These are phyloP conservation scores for Argentina silus DNA, from an alignment of 2,797 vertebrate species.

Conservation along the genomic window DNA sequence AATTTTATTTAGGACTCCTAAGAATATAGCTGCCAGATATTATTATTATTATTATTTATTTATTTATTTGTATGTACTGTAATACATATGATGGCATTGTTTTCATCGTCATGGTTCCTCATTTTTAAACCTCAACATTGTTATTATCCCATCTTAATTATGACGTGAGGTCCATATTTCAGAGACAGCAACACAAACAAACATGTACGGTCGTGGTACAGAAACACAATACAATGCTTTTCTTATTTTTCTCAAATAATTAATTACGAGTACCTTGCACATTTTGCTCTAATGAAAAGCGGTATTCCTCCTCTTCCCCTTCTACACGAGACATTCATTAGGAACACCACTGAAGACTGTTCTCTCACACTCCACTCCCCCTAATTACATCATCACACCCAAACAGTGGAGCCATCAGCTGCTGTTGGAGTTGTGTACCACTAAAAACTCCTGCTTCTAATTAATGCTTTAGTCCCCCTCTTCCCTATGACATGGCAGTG, in stretches of 20 bases:
- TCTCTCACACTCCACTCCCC: constrained; percentile 81
- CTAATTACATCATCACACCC: constrained; percentile 96
- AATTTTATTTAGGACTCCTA: no score
- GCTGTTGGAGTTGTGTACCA: constrained; percentile 80
- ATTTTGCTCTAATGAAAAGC: constrained; percentile 44
- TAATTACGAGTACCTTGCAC: constrained; percentile 57
- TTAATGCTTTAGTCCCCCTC: constrained; percentile 96
- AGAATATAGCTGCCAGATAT: no score
- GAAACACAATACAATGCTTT: constrained; percentile 42
- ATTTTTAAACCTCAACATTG: background rate
- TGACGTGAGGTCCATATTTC: constrained; percentile 37
- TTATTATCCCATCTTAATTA: constrained; percentile 23
- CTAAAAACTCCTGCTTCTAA: constrained; percentile 94
- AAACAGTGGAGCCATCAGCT: constrained; percentile 86
- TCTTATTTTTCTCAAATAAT: constrained; percentile 37
- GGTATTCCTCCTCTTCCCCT: constrained; percentile 39
- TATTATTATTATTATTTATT: no score
- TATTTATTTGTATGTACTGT: no score
- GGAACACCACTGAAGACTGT: constrained; percentile 76
- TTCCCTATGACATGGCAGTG: constrained; percentile 93
- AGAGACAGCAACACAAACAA: constrained; percentile 30
- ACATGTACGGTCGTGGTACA: constrained; percentile 45
- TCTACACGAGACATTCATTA: constrained; percentile 80
- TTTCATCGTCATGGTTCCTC: no score
- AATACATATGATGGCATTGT: no score